These are phyloP conservation scores for Drosophila ustulata DNA, from an alignment of 2,888 invertebrate species.

Conservation along the genomic window DNA sequence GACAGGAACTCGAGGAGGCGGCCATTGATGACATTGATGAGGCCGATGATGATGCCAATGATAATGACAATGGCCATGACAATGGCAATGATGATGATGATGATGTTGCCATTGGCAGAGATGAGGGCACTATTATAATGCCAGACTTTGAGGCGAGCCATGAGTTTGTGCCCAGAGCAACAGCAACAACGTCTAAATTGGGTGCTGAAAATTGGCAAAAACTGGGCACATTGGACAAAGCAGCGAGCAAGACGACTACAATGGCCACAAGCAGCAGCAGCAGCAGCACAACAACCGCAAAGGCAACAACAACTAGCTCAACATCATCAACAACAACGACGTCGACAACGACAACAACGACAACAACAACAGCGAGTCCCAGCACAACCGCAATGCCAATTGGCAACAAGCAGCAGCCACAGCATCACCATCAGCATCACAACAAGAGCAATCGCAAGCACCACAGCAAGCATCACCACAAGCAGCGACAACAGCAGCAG, in stretches of 20 bases:
- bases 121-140: conserved; percentile 50
- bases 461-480: conserved; percentile 31
- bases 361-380: conserved; percentile 27
- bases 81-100: conserved; percentile 7
- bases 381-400: conserved; percentile 28
- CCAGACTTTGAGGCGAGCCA: conserved; percentile 57
- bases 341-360: conserved; percentile 18
- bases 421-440: conserved; percentile 24
- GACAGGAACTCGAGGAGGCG: conserved; percentile 38
- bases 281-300: conserved; percentile 30
- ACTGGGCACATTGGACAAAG: conserved; percentile 68
- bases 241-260: conserved; percentile 35
- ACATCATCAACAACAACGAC: conserved; percentile 16
- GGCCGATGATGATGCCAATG: conserved; percentile 37
- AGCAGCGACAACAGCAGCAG: conserved; percentile 49
- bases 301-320: conserved; percentile 26
- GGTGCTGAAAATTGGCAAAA: conserved; percentile 68
- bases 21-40: conserved; percentile 31
- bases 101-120: conserved; percentile 7
- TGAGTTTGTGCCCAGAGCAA: conserved; percentile 51
- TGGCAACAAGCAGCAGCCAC: conserved; percentile 24
- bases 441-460: conserved; percentile 28
- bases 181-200: conserved; percentile 46
- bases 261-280: conserved; percentile 27
- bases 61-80: conserved; percentile 19